Evolutionary conservation across 53 echinoderm and acorn worm genomes (phyloP), one percentile per base, ranked within the genome.

Genomic region (Actinopyga echinites): DNA sequence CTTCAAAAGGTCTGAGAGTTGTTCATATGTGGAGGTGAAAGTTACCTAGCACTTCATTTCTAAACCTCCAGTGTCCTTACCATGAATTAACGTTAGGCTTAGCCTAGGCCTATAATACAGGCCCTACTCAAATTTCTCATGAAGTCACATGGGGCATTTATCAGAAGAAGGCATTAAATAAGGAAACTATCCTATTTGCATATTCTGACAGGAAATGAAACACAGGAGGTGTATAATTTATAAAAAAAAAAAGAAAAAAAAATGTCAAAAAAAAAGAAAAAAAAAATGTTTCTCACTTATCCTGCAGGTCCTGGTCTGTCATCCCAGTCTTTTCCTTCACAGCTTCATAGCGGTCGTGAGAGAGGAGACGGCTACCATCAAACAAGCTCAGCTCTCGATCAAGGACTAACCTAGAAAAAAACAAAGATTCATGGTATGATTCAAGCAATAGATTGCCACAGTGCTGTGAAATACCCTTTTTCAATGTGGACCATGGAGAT

Each of bases 351-450:
- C 92, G 90, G 57, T 97, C 99, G 11, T 92, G 82, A 32, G 90
- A 68, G 26, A 97, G 77, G n/a, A 97, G 87, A 81, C 94, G 80
- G 67, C 88, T 90, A 32, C 94, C 94, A 84, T 97, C 99, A 84
- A 97, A 97, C n/a, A 97, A 77, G 38, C 79, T 94, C 66, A 97
- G 64, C 53, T 97, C 99, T 38, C 99, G 83, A 83, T 97, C 99
- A 80, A 95, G 99, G 4, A 97, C 94, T 53, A 97, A 79, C 73
- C 99, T 97, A 37, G 12, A 4, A 75, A 79, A n/a, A 79, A 49
- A 21, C 80, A 37, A 49, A 5, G 12, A 49, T 36, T 15, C 69
- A 36, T 30, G 17, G 65, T 15, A 49, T 6, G 17, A 0, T 49
- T 10, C 49, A 49, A 49, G 49, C 49, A 49, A 49, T 15, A n/a